Percentiles rank a stretch among this genome's conserved stretches.
Conservation (phyloP, 2,888 invertebrate genomes). For the Chalcis sispes region DNA sequence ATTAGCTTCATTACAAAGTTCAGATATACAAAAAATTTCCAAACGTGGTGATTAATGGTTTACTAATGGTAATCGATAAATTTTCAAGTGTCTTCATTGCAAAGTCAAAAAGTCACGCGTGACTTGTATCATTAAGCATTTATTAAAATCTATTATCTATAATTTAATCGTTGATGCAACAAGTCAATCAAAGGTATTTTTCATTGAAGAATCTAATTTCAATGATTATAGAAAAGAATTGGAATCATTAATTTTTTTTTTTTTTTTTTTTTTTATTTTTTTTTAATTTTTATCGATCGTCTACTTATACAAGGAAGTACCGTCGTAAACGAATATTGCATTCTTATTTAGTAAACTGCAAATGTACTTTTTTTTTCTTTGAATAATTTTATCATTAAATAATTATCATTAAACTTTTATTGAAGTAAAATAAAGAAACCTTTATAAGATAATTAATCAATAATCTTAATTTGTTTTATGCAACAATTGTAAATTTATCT, state of each 20-base stretch:
- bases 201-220: background rate
- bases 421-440: no score
- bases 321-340: no score
- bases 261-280: background rate
- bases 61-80: background rate
- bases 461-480: conserved; percentile 29
- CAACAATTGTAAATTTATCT: conserved; percentile 39
- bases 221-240: conserved; percentile 29
- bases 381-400: no score
- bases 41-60: background rate
- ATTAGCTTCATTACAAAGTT: conserved; percentile 16
- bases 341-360: no score
- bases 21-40: conserved; percentile 1
- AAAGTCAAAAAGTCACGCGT: conserved; percentile 6
- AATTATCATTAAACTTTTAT: no score
- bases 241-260: conserved; percentile 8
- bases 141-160: conserved; percentile 20
- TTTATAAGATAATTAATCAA: conserved; percentile 8
- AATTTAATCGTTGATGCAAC: conserved; percentile 1
- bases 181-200: conserved; percentile 8
- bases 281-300: background rate
- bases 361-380: no score
- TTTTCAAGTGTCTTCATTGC: background rate
- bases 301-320: conserved; percentile 25
- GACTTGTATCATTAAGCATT: conserved; percentile 21